phyloP scores from a whole-genome alignment of 2,113 vertebrate genomes.

The Isichthys henryi region DNA sequence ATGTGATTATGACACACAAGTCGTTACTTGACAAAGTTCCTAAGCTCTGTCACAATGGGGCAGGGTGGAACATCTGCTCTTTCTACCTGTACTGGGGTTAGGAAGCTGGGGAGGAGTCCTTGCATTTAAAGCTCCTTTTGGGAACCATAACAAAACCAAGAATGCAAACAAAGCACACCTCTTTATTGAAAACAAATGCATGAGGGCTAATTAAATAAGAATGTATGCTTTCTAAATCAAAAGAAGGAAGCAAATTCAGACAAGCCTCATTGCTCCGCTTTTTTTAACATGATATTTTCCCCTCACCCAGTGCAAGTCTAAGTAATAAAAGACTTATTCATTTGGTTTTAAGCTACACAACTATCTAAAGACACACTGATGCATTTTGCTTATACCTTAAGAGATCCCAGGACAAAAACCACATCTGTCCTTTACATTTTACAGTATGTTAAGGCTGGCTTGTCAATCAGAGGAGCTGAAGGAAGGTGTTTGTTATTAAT shows the following conservation, averaged over 20 bases:
- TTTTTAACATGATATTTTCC: constrained; percentile 26
- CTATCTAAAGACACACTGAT: background rate
- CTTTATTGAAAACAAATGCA: constrained; percentile 51
- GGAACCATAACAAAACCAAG: constrained; percentile 25
- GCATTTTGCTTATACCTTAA: background rate
- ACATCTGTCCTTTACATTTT: background rate
- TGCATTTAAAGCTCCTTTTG: constrained; percentile 23
- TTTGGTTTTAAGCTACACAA: constrained; percentile 3
- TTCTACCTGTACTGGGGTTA: constrained; percentile 13
- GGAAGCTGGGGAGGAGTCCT: constrained; percentile 1
- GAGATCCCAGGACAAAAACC: background rate
- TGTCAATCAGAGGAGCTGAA: constrained; percentile 8
- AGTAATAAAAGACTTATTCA: constrained; percentile 14
- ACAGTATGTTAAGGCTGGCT: background rate
- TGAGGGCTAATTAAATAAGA: constrained; percentile 42
- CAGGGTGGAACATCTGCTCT: constrained; percentile 3
- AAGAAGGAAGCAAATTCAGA: constrained; percentile 14
- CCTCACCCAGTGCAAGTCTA: constrained; percentile 6
- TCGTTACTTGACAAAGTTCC: constrained; percentile 1
- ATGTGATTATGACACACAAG: background rate
- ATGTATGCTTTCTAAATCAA: constrained; percentile 21
- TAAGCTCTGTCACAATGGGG: constrained; percentile 11
- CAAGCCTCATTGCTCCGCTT: constrained; percentile 11
- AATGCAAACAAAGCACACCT: constrained; percentile 44
- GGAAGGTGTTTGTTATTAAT: constrained; percentile 12